Evolutionary conservation across 2,888 invertebrate species (phyloP).

Genomic region (Xestoiulus laeticollis): DNA sequence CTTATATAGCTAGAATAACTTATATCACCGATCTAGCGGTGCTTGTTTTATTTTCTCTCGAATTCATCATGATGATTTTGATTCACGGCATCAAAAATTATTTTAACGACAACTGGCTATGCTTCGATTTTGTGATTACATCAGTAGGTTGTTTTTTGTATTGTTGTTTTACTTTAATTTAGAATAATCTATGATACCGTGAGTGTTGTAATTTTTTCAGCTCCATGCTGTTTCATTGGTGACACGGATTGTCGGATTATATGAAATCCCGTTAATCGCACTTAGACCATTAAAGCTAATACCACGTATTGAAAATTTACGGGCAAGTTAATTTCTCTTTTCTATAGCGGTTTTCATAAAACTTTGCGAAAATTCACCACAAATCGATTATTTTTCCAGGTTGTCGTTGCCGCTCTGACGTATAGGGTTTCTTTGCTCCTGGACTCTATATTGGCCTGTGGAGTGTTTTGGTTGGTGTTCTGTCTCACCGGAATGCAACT

Average conservation of each 20-base stretch:
- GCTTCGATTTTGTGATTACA: conserved; percentile 44
- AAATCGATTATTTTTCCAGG: neutral
- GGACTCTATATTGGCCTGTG: conserved; percentile 21
- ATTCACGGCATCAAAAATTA: neutral
- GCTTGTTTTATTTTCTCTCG: conserved; percentile 35
- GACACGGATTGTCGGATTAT: neutral
- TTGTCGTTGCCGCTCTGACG: conserved; percentile 36
- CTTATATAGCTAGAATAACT: neutral
- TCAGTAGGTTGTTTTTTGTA: neutral
- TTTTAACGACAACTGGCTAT: neutral
- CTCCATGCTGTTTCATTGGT: neutral
- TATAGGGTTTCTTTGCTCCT: conserved; percentile 4
- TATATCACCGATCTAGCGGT: neutral
- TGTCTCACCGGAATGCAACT: conserved; percentile 36
- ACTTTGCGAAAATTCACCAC: too few relatives aligned
- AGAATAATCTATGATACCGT: too few relatives aligned
- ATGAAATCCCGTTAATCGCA: neutral
- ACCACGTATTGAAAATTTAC: neutral
- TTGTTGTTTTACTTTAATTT: neutral
- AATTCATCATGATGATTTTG: neutral
- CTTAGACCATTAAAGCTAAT: neutral
- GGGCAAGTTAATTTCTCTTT: neutral
- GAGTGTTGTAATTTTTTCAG: neutral
- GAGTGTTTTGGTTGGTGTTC: conserved; percentile 35
- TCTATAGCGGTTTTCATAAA: too few relatives aligned